Conservation (phyloP, 2,888 invertebrate species). For the Calameuta pallipes region DNA sequence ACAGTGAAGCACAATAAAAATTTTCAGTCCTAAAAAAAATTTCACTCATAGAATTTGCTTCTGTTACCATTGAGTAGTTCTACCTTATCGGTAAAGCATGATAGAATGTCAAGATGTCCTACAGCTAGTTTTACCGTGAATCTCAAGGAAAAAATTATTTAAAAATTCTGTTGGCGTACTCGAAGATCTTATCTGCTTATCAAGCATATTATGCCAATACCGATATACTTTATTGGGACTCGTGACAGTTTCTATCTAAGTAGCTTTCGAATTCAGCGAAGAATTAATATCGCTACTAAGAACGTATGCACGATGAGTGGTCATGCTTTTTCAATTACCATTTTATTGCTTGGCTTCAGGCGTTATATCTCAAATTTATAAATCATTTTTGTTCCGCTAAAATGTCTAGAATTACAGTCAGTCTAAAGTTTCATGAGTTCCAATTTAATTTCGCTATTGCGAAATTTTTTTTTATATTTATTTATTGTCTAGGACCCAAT, state of each 20-base stretch:
- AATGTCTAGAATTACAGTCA: background rate
- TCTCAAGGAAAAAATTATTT: too few relatives aligned
- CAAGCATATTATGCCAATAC: background rate
- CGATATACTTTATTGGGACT: background rate
- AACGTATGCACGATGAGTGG: background rate
- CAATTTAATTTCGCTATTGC: background rate
- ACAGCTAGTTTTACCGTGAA: too few relatives aligned
- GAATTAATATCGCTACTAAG: background rate
- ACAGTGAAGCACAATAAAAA: too few relatives aligned
- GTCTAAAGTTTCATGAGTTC: background rate
- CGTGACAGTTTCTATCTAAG: background rate
- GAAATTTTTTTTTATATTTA: too few relatives aligned
- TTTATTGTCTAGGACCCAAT: too few relatives aligned
- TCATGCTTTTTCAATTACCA: background rate
- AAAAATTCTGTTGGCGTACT: background rate
- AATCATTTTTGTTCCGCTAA: background rate
- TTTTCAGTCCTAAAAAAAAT: too few relatives aligned
- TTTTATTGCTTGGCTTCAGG: background rate
- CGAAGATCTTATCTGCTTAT: background rate
- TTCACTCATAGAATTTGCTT: too few relatives aligned
- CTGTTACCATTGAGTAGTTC: too few relatives aligned
- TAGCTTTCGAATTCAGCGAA: background rate
- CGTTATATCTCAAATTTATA: background rate
- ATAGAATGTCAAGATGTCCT: too few relatives aligned
- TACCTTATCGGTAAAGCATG: too few relatives aligned